Evolutionary conservation across 1,140 invertebrate genomes (phyloP), one percentile per base, ranked within the genome.

Genomic region (Homalodisca vitripennis): DNA sequence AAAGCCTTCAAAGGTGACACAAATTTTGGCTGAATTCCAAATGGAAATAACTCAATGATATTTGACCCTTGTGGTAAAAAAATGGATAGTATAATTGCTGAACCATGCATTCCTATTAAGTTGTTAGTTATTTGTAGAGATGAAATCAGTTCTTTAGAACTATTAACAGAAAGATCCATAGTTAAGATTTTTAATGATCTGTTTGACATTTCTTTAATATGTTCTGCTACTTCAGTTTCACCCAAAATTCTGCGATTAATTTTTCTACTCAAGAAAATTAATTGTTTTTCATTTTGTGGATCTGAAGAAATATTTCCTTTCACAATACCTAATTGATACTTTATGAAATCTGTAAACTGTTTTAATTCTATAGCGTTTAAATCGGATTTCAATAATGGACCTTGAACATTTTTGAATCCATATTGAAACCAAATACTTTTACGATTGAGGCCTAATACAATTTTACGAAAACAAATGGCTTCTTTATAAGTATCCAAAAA

Each of bases 1-100:
- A 85, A 68, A n/a, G 80, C 81, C 73, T 78, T 80, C 66, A 82
- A 82, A 34, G 82, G 81, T n/a, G 82, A 82, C 27, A 83, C 84
- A 69, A 80, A 73, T 17, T 75, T 60, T 24, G 82, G 77, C 65
- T 78, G 76, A 30, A 85, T 78, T n/a, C 72, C 79, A 73, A 72
- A 80, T 1, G 80, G 80, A 72, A 81, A 81, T 17, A 81, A 31
- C 71, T 81, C 80, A 20, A 81, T 64, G n/a, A 80, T 47, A 34
- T 65, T 32, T 32, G 78, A 70, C 68, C 67, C 55, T 26, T 66
- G 57, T 29, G 60, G 51, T 26, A 80, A 32, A 69, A 81, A 80
- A 27, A 81, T 34, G 12, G 76, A 68, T 14, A 80, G 70, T 53
- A 78, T 73, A 68, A 80, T 73, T 31, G 73, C 74, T 17, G 80